These are phyloP conservation scores for Anoura caudifer DNA, from an alignment of 2,113 vertebrate species.

Conservation along the genomic window DNA sequence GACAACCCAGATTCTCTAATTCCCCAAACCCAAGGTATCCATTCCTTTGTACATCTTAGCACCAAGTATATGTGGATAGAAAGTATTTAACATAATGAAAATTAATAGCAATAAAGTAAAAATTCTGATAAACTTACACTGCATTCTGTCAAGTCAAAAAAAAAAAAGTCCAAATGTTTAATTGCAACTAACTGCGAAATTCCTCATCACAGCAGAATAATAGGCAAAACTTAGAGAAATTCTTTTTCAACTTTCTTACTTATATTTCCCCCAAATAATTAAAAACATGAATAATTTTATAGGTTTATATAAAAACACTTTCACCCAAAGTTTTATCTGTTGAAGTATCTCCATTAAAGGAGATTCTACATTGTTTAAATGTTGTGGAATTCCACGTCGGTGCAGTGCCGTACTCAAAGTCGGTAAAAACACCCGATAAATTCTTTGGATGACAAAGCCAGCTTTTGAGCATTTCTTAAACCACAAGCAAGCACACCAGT, in stretches of 20 bases:
- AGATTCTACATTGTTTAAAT: constrained; percentile 3
- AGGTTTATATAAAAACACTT: neutral
- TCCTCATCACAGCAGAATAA: neutral
- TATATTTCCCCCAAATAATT: neutral
- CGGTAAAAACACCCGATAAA: neutral
- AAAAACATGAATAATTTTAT: neutral
- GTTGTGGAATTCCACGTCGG: neutral
- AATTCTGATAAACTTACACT: constrained; percentile 10
- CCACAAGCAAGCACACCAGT: neutral
- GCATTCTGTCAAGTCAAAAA: neutral
- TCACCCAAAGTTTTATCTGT: neutral
- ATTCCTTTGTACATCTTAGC: neutral
- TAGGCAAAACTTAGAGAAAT: neutral
- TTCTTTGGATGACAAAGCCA: neutral
- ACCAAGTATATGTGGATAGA: neutral
- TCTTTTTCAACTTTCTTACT: neutral
- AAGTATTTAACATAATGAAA: neutral
- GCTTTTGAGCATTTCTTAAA: neutral
- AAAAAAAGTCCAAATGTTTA: neutral
- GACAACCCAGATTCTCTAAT: neutral
- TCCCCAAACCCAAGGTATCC: neutral
- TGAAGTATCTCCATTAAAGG: neutral
- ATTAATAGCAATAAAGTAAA: neutral
- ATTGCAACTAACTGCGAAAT: neutral
- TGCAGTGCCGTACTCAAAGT: neutral